A percentile compares a stretch with the other conserved stretches of the same genome.
These are phyloP conservation scores for Eidolon helvum DNA, from an alignment of 2,113 vertebrate genomes.

Conservation along the genomic window DNA sequence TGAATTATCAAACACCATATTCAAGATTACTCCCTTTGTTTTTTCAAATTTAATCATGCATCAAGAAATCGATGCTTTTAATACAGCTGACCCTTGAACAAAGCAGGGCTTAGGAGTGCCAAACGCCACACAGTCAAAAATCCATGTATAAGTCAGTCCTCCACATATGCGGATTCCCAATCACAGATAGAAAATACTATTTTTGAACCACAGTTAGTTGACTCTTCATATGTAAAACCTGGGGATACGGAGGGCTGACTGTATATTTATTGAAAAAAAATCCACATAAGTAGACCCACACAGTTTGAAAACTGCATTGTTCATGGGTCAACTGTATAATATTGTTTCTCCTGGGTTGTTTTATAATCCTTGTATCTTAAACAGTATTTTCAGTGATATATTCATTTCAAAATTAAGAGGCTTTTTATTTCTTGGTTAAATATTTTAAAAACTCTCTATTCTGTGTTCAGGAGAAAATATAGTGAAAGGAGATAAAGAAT, in stretches of 20 bases:
- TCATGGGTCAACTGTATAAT: neutral
- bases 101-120: neutral
- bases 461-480: slow-evolving; percentile 93
- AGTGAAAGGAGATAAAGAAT: slow-evolving; percentile 91
- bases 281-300: too few species aligned
- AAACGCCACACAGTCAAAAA: neutral
- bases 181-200: neutral
- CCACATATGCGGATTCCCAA: neutral
- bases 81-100: neutral
- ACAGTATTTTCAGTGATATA: neutral
- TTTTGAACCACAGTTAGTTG: neutral
- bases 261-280: neutral
- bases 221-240: neutral
- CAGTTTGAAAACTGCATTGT: neutral
- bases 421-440: slow-evolving; percentile 45
- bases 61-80: slow-evolving; percentile 6
- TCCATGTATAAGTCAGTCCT: neutral
- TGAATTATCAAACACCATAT: neutral
- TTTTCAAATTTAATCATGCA: neutral
- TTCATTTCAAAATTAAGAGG: slow-evolving; percentile 29
- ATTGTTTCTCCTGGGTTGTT: neutral
- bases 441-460: slow-evolving; percentile 62
- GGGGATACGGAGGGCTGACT: neutral
- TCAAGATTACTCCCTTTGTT: neutral
- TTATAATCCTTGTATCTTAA: slow-evolving; percentile 1